Evolutionary conservation across 1,140 invertebrate species (phyloP).

Genomic region (Phymastichus coffea): DNA sequence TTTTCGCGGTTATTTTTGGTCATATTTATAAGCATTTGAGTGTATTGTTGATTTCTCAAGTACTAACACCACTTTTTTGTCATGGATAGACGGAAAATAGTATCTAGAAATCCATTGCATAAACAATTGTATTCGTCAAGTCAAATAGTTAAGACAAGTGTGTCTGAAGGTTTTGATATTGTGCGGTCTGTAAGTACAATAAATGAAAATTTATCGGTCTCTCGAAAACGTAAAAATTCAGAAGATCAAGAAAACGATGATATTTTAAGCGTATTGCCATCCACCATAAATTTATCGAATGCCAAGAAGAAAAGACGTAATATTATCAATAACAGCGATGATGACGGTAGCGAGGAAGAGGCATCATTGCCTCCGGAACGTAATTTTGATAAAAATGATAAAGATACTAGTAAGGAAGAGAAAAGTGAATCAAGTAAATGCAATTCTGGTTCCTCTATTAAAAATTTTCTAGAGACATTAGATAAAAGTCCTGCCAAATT

Average conservation of each 20-base stretch:
- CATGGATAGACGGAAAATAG: slow-evolving; percentile 27
- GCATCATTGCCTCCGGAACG: neutral
- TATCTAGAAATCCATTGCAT: slow-evolving; percentile 4
- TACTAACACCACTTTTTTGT: no score
- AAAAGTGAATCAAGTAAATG: neutral
- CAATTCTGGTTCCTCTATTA: slow-evolving; percentile 2
- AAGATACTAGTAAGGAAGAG: neutral
- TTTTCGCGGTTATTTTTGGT: no score
- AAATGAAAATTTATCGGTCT: neutral
- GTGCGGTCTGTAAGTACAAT: neutral
- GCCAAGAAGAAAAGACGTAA: slow-evolving; percentile 7
- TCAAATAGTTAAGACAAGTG: neutral
- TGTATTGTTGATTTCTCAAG: neutral
- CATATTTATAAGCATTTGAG: no score
- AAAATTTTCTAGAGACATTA: neutral
- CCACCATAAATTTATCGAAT: neutral
- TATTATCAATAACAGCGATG: neutral
- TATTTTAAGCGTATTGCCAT: neutral
- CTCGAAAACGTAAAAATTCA: slow-evolving; percentile 20
- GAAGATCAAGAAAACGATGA: neutral
- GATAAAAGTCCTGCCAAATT: slow-evolving; percentile 26
- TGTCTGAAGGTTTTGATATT: neutral
- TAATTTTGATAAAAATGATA: neutral
- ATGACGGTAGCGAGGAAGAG: neutral
- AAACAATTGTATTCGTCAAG: slow-evolving; percentile 7